Conservation (phyloP, 2,797 vertebrate species). For the Pipistrellus kuhlii region DNA sequence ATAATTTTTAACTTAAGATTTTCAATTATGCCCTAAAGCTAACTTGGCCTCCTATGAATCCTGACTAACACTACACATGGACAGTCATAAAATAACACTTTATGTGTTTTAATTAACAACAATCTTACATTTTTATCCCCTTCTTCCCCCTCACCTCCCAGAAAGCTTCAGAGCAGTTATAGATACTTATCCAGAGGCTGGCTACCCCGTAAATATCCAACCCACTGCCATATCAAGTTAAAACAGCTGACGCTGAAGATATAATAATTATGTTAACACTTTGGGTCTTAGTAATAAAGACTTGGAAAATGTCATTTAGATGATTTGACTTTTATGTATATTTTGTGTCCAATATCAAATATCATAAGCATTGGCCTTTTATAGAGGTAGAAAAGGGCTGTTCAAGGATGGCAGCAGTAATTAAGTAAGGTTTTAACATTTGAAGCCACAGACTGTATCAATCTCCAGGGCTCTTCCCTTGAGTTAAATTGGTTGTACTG, state of each 20-base stretch:
- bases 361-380: neutral
- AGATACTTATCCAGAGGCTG: neutral
- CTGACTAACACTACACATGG: neutral
- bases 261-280: neutral
- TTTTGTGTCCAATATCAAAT: neutral
- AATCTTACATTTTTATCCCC: neutral
- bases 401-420: neutral
- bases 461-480: neutral
- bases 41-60: neutral
- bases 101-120: neutral
- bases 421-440: neutral
- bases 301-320: neutral
- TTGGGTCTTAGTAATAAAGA: neutral
- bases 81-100: neutral
- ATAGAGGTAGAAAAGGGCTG: neutral
- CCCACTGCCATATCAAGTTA: neutral
- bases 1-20: constrained; percentile 11
- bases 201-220: neutral
- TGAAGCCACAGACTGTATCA: neutral
- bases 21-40: neutral
- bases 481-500: neutral
- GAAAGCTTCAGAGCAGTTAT: neutral
- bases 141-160: too few relatives aligned
- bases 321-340: neutral
- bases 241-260: neutral